phyloP scores from a whole-genome alignment of 2,113 vertebrate genomes.

The Stictonetta naevosa region DNA sequence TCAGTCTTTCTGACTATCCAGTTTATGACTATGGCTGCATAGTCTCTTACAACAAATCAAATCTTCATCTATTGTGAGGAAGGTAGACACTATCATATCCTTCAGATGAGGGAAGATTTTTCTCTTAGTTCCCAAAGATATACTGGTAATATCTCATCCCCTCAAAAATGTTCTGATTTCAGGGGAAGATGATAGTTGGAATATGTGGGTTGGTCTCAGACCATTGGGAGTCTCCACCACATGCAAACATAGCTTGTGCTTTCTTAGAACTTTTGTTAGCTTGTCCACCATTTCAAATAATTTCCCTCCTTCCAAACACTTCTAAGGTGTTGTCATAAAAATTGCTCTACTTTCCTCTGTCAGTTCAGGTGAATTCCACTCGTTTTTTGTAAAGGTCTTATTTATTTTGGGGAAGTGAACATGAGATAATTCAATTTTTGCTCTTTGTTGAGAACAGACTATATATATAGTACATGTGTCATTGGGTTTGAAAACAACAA shows the following conservation, averaged over 20 bases:
- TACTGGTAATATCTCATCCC: background rate
- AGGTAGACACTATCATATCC: background rate
- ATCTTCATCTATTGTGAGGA: background rate
- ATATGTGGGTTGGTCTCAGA: background rate
- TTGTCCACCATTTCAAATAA: background rate
- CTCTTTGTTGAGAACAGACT: background rate
- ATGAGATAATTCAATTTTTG: background rate
- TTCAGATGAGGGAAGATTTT: background rate
- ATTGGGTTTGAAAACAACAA: background rate
- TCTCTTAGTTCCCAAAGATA: background rate
- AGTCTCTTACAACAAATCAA: background rate
- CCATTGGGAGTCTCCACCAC: background rate
- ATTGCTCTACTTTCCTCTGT: background rate
- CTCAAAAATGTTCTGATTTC: background rate
- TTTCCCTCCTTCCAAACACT: background rate
- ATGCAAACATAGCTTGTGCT: background rate
- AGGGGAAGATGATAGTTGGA: background rate
- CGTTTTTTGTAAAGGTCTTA: background rate
- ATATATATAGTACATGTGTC: background rate
- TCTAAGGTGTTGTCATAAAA: background rate
- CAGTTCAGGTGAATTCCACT: background rate
- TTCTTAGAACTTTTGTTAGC: background rate
- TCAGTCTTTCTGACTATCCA: background rate
- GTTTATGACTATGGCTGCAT: background rate
- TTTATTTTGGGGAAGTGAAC: background rate